Evolutionary conservation across 2,797 vertebrate species (phyloP).

Genomic region (Chelidonichthys spinosus): DNA sequence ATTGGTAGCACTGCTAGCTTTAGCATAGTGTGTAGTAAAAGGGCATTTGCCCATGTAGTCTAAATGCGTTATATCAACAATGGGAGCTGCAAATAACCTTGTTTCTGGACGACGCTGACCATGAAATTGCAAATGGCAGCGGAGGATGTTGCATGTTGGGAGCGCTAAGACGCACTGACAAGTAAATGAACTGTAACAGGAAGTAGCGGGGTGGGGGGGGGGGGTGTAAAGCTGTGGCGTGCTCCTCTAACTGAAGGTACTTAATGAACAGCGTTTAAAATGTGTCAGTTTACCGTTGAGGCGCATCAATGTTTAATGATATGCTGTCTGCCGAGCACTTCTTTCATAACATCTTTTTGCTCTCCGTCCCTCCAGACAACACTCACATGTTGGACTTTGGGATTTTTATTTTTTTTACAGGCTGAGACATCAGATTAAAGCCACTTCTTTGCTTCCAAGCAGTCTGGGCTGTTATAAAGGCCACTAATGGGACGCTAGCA

Average conservation of each 20-base stretch:
- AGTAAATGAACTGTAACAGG: slow-evolving; percentile 42
- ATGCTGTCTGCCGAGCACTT: slow-evolving; percentile 28
- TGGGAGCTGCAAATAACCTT: slow-evolving; percentile 11
- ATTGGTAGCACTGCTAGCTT: background rate
- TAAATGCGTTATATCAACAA: slow-evolving; percentile 6
- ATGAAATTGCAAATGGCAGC: slow-evolving; percentile 22
- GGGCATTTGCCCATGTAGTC: slow-evolving; percentile 9
- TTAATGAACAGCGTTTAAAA: slow-evolving; percentile 62
- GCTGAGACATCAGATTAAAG: slow-evolving; percentile 16
- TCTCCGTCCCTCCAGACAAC: slow-evolving; percentile 29
- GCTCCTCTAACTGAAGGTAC: slow-evolving; percentile 33
- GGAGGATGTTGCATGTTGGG: slow-evolving; percentile 20
- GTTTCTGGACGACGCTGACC: background rate
- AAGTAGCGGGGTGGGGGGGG: slow-evolving; percentile 30
- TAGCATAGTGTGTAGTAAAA: slow-evolving; percentile 3
- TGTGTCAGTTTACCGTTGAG: slow-evolving; percentile 51
- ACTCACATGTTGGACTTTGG: slow-evolving; percentile 24
- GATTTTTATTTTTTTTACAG: slow-evolving; percentile 13
- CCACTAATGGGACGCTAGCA: slow-evolving; percentile 6
- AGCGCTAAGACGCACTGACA: slow-evolving; percentile 16
- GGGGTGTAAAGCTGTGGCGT: slow-evolving; percentile 29
- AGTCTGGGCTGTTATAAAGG: slow-evolving; percentile 15
- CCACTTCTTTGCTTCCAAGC: slow-evolving; percentile 8
- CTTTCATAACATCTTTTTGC: slow-evolving; percentile 35
- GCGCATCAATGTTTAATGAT: slow-evolving; percentile 58